Evolutionary conservation across 1,140 invertebrate genomes (phyloP), one percentile per base, ranked within the genome.

Genomic region (Zaprionus camerounensis): DNA sequence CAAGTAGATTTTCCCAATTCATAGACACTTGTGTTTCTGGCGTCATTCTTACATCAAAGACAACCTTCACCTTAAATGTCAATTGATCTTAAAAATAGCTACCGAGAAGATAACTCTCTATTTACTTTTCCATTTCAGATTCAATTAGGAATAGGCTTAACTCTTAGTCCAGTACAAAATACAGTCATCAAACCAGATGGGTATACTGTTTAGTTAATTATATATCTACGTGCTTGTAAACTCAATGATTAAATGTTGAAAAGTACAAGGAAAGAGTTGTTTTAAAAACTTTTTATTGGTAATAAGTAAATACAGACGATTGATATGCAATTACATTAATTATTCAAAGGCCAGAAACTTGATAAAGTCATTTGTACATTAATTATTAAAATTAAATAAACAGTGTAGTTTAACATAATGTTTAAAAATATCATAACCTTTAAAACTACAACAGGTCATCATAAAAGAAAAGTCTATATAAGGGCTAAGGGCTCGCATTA

Each of bases 381-480:
- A 83, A 41, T 64, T 68, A 84, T 84, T 78, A 5, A 80, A 53
- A 64, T 70, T 57, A 73, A 53, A 63, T 68, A 56, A 56, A 56
- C 15, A n/a, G 24, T 7, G 9, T 28, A 31, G 26, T 51, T 17
- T n/a, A n/a, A n/a, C n/a, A n/a, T 22, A 34, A 34, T 1, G 9
- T 34, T 11, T 3, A 34, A 34, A 34, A 3, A 34, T 34, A 34
- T 34, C 13, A 15, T 38, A 15, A 38, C 13, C 13, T 5, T 38
- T 38, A 15, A 36, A 36, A 38, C 13, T 38, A 38, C 13, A 36
- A 11, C 9, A 3, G 12, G 12, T 13, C 34, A 36, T 36, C 3
- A 13, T 3, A 36, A 13, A 44, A 17, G n/a, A n/a, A 7, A 44
- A 65, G 51, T 28, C 34, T 55, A 65, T 65, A 65, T 15, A 65